Evolutionary conservation across 2,797 vertebrate species (phyloP), one percentile per base, ranked within the genome.

Genomic region (Todus mexicanus): DNA sequence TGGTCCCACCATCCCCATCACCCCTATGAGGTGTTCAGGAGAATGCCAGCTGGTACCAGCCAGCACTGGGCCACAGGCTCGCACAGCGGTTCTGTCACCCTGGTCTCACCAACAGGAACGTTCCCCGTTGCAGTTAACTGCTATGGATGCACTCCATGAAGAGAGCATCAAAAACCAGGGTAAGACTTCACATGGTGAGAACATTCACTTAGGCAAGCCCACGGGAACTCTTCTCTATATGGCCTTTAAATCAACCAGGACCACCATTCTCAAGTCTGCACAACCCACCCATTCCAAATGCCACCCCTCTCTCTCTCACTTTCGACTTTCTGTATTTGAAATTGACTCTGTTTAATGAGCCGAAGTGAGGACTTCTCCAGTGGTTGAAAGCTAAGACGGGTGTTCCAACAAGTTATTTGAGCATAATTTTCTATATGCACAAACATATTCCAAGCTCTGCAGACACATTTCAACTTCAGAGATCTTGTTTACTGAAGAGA

Each of bases 41-140:
- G 12, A 40, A 45, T 1, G 11, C 17, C 16, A 8, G 11, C 16
- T 3, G 17, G 29, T 3, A 22, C 25, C 1, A 1, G 57, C 53
- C 40, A 25, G 78, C 7, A 5, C n/a, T 1, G 8, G 9, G 31
- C 71, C n/a, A 10, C 37, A 9, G 59, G 38, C 12, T 27, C 5
- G 6, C 4, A 21, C 25, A 51, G 43, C 43, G 11, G 15, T 5
- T 23, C 45, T 8, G 21, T 29, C 16, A 7, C 12, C 42, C n/a
- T 14, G 20, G 10, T 38, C 23, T 10, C 18, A 8, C 35, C 6
- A 37, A 37, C 26, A 12, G 40, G 8, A n/a, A 7, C 0, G 35
- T 15, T 51, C 37, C 81, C 69, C 6, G 23, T 5, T 2, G 5
- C 16, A 54, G 35, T 29, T 25, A 59, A 18, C 19, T 11, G 3